Percentiles rank a stretch among this genome's conserved stretches.
Conservation (phyloP, 2,797 vertebrate species). For the Taeniopygia guttata region DNA sequence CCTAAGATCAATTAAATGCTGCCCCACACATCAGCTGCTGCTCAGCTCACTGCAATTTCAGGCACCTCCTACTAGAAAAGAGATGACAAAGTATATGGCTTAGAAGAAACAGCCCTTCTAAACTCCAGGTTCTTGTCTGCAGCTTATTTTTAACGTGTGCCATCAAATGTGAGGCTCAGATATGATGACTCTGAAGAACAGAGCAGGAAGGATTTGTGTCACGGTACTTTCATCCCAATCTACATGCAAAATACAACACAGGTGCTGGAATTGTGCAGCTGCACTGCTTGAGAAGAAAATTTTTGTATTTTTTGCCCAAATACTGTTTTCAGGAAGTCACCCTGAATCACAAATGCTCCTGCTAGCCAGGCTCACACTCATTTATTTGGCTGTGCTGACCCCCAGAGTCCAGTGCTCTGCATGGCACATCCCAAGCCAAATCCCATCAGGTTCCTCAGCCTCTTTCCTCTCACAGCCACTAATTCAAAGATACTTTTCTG, state of each 20-base stretch:
- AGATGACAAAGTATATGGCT: not conserved
- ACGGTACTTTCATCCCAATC: not conserved
- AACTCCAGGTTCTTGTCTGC: not conserved
- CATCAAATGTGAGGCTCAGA: not conserved
- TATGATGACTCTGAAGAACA: accelerated
- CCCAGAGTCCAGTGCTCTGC: constrained; percentile 25
- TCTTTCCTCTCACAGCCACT: too few relatives aligned
- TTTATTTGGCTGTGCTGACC: constrained; percentile 65
- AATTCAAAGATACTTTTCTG: not conserved
- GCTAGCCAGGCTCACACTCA: not conserved
- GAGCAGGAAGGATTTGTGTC: not conserved
- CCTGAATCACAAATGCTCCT: not conserved
- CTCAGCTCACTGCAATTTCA: not conserved
- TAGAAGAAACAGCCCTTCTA: not conserved
- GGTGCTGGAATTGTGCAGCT: not conserved
- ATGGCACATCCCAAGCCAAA: not conserved
- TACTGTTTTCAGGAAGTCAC: not conserved
- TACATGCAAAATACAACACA: not conserved
- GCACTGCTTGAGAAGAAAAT: not conserved
- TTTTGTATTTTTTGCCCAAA: accelerated
- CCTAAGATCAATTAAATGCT: accelerated
- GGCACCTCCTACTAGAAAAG: not conserved
- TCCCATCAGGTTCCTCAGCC: accelerated
- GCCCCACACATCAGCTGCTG: not conserved
- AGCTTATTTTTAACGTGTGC: not conserved